Evolutionary conservation across 1,140 invertebrate species (phyloP).

Genomic region (Caerostris darwini): DNA sequence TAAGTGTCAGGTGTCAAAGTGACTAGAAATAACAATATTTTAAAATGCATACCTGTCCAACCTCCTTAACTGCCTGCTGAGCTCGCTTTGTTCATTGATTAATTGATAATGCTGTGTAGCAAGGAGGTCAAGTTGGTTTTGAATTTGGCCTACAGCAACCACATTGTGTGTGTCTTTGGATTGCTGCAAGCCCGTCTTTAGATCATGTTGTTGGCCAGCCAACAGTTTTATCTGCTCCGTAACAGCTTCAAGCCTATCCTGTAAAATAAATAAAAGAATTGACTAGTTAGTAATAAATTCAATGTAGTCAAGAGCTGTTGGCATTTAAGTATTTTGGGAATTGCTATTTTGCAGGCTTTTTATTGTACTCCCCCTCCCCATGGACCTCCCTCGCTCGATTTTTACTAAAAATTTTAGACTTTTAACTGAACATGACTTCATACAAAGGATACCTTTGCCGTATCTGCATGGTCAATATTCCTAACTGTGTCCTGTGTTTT

Average conservation of each 20-base stretch:
- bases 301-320: too few relatives aligned
- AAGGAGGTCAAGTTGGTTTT: conserved; percentile 83
- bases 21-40: neutral
- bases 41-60: conserved; percentile 79
- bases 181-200: conserved; percentile 82
- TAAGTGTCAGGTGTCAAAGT: neutral
- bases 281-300: neutral
- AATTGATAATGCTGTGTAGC: conserved; percentile 83
- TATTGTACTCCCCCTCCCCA: too few relatives aligned
- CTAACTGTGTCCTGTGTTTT: too few relatives aligned
- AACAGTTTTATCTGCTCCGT: conserved; percentile 83
- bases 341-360: too few relatives aligned
- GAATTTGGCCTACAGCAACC: conserved; percentile 81
- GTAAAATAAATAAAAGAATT: conserved; percentile 68
- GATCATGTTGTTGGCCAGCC: conserved; percentile 83
- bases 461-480: too few relatives aligned
- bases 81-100: conserved; percentile 84
- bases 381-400: too few relatives aligned
- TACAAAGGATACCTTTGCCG: too few relatives aligned
- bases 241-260: conserved; percentile 84
- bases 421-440: too few relatives aligned
- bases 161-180: conserved; percentile 80
- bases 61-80: conserved; percentile 82
- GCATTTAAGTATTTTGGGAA: too few relatives aligned
- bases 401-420: too few relatives aligned